These are phyloP conservation scores for Mythimna vitellina DNA, from an alignment of 2,888 invertebrate species.

Conservation along the genomic window DNA sequence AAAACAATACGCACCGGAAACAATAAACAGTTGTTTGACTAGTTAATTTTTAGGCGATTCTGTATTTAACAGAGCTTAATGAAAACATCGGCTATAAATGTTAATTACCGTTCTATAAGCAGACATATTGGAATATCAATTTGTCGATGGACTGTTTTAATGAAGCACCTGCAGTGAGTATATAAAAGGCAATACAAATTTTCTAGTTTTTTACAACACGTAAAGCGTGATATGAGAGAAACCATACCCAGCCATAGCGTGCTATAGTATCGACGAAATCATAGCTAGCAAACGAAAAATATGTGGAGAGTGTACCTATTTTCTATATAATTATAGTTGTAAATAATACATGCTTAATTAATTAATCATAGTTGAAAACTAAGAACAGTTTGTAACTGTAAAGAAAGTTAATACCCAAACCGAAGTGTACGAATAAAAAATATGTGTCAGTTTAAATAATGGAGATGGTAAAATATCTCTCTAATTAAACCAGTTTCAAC, in stretches of 20 bases:
- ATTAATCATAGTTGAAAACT: not conserved
- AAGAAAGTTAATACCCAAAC: conserved; percentile 20
- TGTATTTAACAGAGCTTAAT: conserved; percentile 59
- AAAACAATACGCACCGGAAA: conserved; percentile 85
- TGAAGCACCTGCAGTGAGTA: conserved; percentile 37
- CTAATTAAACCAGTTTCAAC: conserved; percentile 68
- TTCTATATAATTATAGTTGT: not conserved
- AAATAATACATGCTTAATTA: not conserved
- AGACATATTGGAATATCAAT: conserved; percentile 46
- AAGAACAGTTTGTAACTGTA: not conserved
- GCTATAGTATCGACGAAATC: not conserved
- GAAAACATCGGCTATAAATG: conserved; percentile 60
- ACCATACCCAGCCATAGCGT: not conserved
- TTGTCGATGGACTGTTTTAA: conserved; percentile 46
- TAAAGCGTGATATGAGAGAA: not conserved
- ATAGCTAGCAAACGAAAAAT: conserved; percentile 1
- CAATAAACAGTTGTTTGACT: conserved; percentile 80
- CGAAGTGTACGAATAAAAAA: conserved; percentile 9
- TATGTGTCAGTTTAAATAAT: conserved; percentile 42
- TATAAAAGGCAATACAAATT: conserved; percentile 18
- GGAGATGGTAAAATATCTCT: conserved; percentile 44
- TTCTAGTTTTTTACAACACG: conserved; percentile 8
- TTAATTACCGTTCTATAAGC: conserved; percentile 55
- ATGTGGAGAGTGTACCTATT: not conserved
- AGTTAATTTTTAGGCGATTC: conserved; percentile 70